A percentile compares a stretch with the other conserved stretches of the same genome.
Evolutionary conservation across 2,888 invertebrate genomes (phyloP).

Genomic region (Formica aserva): DNA sequence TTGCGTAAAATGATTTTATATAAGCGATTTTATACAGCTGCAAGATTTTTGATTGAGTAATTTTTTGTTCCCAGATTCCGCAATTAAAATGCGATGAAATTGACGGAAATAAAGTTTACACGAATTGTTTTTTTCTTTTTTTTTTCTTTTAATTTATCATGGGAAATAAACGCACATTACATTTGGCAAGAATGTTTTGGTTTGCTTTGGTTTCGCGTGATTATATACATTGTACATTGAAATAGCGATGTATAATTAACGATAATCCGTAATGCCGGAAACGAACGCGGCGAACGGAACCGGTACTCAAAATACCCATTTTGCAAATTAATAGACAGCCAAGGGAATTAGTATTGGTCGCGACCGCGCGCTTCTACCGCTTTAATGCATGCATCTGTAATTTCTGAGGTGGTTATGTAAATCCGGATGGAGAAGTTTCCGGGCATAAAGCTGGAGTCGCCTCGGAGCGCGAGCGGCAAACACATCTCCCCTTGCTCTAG

Average conservation of each 20-base stretch:
- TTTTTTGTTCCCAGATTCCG: background rate
- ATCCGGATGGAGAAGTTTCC: slow-evolving; percentile 74
- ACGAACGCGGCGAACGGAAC: slow-evolving; percentile 40
- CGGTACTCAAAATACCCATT: slow-evolving; percentile 50
- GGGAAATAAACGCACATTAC: background rate
- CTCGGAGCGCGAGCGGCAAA: slow-evolving; percentile 46
- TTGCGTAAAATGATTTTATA: background rate
- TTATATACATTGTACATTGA: slow-evolving; percentile 27
- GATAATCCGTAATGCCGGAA: slow-evolving; percentile 51
- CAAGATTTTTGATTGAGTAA: background rate
- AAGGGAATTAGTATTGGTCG: slow-evolving; percentile 57
- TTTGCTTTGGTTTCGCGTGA: slow-evolving; percentile 10
- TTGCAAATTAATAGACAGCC: slow-evolving; percentile 60
- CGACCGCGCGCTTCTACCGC: slow-evolving; percentile 35
- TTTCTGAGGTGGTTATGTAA: slow-evolving; percentile 81
- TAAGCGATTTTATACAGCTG: background rate
- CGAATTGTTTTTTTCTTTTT: background rate
- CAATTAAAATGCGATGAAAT: background rate
- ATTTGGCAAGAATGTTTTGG: background rate
- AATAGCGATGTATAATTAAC: slow-evolving; percentile 36
- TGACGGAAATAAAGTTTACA: background rate
- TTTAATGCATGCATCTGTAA: slow-evolving; percentile 75
- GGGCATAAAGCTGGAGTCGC: slow-evolving; percentile 65
- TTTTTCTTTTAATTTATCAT: background rate
- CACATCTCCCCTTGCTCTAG: slow-evolving; percentile 69